These are phyloP conservation scores for Prochilodus magdalenae DNA, from an alignment of 2,113 vertebrate species.

Conservation along the genomic window DNA sequence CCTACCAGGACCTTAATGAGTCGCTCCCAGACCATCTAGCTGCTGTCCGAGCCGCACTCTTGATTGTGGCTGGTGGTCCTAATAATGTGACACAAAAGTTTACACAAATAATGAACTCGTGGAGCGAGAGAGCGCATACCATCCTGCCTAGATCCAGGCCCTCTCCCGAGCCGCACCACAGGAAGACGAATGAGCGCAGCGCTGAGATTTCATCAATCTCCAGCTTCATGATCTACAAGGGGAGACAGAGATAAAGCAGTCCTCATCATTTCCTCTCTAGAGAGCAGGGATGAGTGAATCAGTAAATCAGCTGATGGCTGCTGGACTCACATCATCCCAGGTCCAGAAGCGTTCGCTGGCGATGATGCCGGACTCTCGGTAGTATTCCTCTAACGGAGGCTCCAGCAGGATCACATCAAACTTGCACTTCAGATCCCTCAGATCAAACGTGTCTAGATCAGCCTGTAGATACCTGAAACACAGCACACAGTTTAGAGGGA, in stretches of 20 bases:
- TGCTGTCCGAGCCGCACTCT: too few species aligned
- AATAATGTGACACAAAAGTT: too few species aligned
- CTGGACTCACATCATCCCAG: conserved; percentile 89
- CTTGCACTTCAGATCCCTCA: conserved; percentile 91
- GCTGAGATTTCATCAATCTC: conserved; percentile 98
- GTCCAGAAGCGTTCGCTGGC: conserved; percentile 96
- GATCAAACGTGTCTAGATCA: conserved; percentile 91
- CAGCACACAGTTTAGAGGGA: not conserved
- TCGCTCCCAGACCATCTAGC: too few species aligned
- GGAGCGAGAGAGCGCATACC: conserved; percentile 73
- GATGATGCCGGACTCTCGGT: conserved; percentile 94
- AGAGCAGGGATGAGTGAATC: not conserved
- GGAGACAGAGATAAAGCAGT: not conserved
- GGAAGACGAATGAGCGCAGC: conserved; percentile 93
- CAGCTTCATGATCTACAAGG: conserved; percentile 94
- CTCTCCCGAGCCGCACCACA: conserved; percentile 98
- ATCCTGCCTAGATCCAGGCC: conserved; percentile 95
- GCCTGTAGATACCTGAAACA: conserved; percentile 92
- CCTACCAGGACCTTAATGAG: too few species aligned
- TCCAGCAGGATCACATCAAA: conserved; percentile 98
- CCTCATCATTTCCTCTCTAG: not conserved
- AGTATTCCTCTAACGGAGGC: conserved; percentile 95
- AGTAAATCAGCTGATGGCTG: not conserved
- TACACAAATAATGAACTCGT: too few species aligned
- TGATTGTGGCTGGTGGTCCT: too few species aligned